A percentile compares a stretch with the other conserved stretches of the same genome.
These are phyloP conservation scores for Seriola quinqueradiata DNA, from an alignment of 2,113 vertebrate species.

Conservation along the genomic window DNA sequence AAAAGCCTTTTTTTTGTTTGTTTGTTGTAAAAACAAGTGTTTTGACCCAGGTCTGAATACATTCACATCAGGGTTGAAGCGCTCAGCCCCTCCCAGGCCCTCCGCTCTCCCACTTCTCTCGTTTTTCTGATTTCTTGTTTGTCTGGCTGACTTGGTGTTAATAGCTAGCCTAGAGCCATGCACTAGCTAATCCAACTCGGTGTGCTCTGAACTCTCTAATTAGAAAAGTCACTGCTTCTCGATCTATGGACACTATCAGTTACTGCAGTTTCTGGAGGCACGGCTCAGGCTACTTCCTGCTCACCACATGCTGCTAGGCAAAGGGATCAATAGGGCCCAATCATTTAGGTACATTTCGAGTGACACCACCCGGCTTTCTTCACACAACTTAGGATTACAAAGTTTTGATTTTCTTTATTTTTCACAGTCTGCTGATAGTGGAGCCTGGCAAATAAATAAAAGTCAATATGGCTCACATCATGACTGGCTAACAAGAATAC, in stretches of 20 bases:
- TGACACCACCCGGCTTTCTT: conserved; percentile 43
- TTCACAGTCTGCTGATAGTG: conserved; percentile 40
- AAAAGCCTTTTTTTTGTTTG: not conserved
- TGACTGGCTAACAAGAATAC: conserved; percentile 48
- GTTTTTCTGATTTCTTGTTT: conserved; percentile 62
- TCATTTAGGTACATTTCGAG: conserved; percentile 60
- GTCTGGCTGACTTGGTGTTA: conserved; percentile 63
- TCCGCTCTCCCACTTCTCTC: conserved; percentile 25
- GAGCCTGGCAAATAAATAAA: conserved; percentile 52
- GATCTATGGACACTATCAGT: conserved; percentile 68
- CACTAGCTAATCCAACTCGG: conserved; percentile 63
- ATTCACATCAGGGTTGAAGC: not conserved
- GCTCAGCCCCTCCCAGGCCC: conserved; percentile 5
- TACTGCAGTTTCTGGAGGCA: conserved; percentile 65
- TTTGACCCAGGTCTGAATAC: not conserved
- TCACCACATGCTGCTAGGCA: conserved; percentile 56
- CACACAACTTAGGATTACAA: conserved; percentile 58
- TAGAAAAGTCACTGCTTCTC: conserved; percentile 75
- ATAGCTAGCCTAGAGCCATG: conserved; percentile 67
- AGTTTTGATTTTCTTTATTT: conserved; percentile 69
- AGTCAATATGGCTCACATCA: conserved; percentile 53
- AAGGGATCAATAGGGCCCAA: conserved; percentile 60
- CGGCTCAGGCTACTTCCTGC: conserved; percentile 55
- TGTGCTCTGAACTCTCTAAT: conserved; percentile 75
- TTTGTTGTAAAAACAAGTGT: not conserved